phyloP scores from a whole-genome alignment of 2,113 vertebrate genomes.

The Seriola quinqueradiata region DNA sequence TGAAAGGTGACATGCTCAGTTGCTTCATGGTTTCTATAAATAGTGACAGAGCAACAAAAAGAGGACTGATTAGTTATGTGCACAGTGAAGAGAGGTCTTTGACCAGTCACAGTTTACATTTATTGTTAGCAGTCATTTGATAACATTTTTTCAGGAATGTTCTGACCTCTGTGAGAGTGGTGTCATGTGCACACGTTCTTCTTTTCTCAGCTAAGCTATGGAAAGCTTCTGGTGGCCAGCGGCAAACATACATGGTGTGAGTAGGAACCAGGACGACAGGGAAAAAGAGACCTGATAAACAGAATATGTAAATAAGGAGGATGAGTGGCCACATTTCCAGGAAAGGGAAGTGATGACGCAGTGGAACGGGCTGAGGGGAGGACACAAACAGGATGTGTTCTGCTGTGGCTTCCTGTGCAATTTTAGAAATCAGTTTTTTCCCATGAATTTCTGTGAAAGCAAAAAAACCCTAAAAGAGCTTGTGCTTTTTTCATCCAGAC shows the following conservation, averaged over 20 bases:
- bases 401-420: slow-evolving; percentile 82
- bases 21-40: not conserved
- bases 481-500: slow-evolving; percentile 27
- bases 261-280: slow-evolving; percentile 19
- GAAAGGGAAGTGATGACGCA: slow-evolving; percentile 85
- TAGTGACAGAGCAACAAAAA: not conserved
- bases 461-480: slow-evolving; percentile 20
- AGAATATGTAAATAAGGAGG: slow-evolving; percentile 76
- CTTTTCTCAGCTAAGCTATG: not conserved
- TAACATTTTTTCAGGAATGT: not conserved
- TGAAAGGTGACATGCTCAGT: not conserved
- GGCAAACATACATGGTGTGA: not conserved
- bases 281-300: slow-evolving; percentile 44
- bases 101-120: not conserved
- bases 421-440: slow-evolving; percentile 75
- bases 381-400: slow-evolving; percentile 86
- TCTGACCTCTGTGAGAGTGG: not conserved
- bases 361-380: slow-evolving; percentile 75
- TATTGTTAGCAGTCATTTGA: not conserved
- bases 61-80: not conserved
- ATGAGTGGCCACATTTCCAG: slow-evolving; percentile 82
- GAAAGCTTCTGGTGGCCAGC: slow-evolving; percentile 9
- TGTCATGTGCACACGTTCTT: not conserved
- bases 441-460: slow-evolving; percentile 67
- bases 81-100: not conserved